Conservation (phyloP, 2,797 vertebrate species). For the Rhinatrema bivittatum region DNA sequence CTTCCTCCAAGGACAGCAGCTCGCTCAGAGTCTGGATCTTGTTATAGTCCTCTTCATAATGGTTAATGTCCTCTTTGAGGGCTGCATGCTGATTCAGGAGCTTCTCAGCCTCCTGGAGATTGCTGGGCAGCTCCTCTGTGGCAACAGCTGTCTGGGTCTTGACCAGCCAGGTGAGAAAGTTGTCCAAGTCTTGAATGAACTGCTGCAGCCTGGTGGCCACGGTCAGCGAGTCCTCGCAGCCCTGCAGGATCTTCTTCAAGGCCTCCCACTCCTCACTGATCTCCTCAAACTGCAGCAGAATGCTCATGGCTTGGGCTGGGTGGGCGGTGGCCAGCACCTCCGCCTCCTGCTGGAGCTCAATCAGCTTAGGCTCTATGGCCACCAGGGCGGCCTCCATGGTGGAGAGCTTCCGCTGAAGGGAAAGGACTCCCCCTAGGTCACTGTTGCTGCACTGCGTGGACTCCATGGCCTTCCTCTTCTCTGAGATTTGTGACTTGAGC, state of each 20-base stretch:
- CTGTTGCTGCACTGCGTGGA: constrained; percentile 70
- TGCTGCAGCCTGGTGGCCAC: constrained; percentile 78
- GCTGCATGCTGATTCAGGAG: constrained; percentile 76
- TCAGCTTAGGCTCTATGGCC: constrained; percentile 78
- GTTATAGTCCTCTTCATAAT: constrained; percentile 83
- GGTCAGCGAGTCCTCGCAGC: constrained; percentile 81
- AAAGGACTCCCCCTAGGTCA: constrained; percentile 71
- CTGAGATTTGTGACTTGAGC: constrained; percentile 81
- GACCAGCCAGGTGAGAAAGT: constrained; percentile 86
- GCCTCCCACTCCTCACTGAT: constrained; percentile 84
- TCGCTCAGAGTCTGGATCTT: constrained; percentile 85
- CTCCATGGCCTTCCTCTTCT: constrained; percentile 83
- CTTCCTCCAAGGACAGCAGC: constrained; percentile 74
- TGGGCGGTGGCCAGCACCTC: constrained; percentile 70
- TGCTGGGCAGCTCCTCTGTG: constrained; percentile 65
- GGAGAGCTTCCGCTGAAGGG: constrained; percentile 78
- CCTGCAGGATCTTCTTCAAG: constrained; percentile 70
- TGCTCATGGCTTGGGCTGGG: constrained; percentile 61
- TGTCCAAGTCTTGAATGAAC: constrained; percentile 87
- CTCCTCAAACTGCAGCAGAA: constrained; percentile 78
- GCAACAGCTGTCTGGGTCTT: constrained; percentile 76
- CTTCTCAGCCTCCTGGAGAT: constrained; percentile 71
- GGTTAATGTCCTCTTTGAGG: constrained; percentile 87
- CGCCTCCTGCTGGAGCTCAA: constrained; percentile 74
- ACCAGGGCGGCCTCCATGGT: constrained; percentile 84